phyloP scores from a whole-genome alignment of 2,797 vertebrate genomes.

The Ispidina picta region DNA sequence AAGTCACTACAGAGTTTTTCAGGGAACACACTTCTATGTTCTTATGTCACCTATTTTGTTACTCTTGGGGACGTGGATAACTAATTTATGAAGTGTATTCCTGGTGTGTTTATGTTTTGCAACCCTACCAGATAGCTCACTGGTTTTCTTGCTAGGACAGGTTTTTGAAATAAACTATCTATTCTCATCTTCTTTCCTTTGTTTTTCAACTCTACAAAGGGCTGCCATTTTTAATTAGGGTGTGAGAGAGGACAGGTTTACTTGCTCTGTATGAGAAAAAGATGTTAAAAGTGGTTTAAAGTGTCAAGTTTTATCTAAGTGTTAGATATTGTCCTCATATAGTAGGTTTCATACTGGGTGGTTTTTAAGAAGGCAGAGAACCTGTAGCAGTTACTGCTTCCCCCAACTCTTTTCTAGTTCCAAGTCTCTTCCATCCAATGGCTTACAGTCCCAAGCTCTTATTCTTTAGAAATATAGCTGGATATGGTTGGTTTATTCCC shows the following conservation, averaged over 20 bases:
- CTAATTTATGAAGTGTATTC: neutral
- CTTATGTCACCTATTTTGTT: neutral
- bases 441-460: neutral
- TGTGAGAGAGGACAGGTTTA: neutral
- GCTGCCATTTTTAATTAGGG: neutral
- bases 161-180: neutral
- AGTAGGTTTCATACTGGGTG: neutral
- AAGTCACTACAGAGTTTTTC: neutral
- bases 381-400: accelerated
- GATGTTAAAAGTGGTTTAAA: neutral
- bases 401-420: neutral
- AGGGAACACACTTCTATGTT: neutral
- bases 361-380: neutral
- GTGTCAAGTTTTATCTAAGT: neutral
- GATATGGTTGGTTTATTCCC: neutral
- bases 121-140: neutral
- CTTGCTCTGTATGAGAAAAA: neutral
- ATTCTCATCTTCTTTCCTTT: neutral
- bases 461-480: conserved; percentile 13
- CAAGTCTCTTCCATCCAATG: neutral
- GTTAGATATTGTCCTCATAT: neutral
- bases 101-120: neutral
- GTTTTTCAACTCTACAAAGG: neutral
- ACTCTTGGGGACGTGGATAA: neutral
- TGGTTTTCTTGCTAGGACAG: neutral